phyloP scores from a whole-genome alignment of 2,888 invertebrate species.

The Encarsia formosa region DNA sequence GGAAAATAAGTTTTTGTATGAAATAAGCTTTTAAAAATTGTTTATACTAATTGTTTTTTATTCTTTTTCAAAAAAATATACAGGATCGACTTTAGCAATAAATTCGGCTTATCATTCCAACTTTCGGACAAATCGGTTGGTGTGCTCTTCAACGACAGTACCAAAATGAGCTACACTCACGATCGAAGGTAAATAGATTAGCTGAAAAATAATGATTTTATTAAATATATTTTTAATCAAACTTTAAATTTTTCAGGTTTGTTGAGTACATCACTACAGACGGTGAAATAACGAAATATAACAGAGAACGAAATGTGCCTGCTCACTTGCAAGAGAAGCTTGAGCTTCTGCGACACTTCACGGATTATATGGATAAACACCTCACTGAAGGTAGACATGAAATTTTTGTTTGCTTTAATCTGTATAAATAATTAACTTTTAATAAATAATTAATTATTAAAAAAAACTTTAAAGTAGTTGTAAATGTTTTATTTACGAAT shows the following conservation, averaged over 20 bases:
- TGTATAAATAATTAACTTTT: background rate
- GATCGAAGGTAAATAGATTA: conserved; percentile 56
- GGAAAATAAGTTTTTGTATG: too few species aligned
- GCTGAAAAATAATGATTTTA: background rate
- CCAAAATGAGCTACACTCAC: conserved; percentile 58
- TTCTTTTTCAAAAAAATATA: too few species aligned
- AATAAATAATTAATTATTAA: background rate
- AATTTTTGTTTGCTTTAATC: too few species aligned
- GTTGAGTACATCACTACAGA: conserved; percentile 46
- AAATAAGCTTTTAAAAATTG: too few species aligned
- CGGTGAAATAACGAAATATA: conserved; percentile 43
- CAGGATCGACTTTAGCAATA: conserved; percentile 70
- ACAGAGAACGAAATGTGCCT: conserved; percentile 53
- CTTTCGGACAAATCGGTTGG: conserved; percentile 64
- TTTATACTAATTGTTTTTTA: too few species aligned
- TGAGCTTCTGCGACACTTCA: conserved; percentile 62
- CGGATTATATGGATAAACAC: conserved; percentile 65
- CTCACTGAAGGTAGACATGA: conserved; percentile 49
- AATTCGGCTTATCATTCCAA: conserved; percentile 68
- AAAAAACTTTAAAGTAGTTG: too few species aligned
- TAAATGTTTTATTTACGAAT: background rate
- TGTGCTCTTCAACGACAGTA: conserved; percentile 64
- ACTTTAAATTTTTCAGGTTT: conserved; percentile 32
- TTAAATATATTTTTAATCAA: background rate
- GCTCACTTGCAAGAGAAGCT: conserved; percentile 57